A percentile compares a stretch with the other conserved stretches of the same genome.
phyloP scores from a whole-genome alignment of 2,797 vertebrate genomes.

The Crypturellus tataupa region DNA sequence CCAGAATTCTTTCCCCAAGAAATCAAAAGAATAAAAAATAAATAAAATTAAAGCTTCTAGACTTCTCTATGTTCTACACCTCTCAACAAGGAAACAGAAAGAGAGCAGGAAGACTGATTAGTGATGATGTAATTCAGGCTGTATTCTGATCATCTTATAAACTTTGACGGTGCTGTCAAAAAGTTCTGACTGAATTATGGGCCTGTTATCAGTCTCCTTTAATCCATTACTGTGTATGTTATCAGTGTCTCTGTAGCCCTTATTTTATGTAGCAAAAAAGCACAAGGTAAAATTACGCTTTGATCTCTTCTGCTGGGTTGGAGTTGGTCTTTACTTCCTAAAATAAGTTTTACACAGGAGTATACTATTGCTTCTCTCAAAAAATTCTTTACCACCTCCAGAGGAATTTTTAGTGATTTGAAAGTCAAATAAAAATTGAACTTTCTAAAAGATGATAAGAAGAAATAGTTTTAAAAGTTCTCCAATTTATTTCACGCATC shows the following conservation, averaged over 20 bases:
- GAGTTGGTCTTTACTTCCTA: neutral
- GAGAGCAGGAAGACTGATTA: neutral
- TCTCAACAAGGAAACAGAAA: neutral
- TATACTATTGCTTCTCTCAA: neutral
- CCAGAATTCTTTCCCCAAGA: neutral
- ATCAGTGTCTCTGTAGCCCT: neutral
- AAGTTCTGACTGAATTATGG: conserved; percentile 41
- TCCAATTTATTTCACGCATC: neutral
- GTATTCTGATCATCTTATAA: conserved; percentile 37
- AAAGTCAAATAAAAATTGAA: neutral
- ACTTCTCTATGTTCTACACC: neutral
- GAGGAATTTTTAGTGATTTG: neutral
- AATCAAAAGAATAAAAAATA: neutral
- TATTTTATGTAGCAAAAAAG: neutral
- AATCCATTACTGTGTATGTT: neutral
- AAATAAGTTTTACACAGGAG: neutral
- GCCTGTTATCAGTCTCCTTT: neutral
- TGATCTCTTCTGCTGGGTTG: neutral
- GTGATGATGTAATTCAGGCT: conserved; percentile 23
- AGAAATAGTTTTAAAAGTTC: neutral
- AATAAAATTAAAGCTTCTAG: neutral
- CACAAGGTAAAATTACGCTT: neutral
- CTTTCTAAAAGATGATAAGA: neutral
- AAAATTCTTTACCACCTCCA: neutral
- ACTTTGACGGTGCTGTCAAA: conserved; percentile 20